A percentile compares a stretch with the other conserved stretches of the same genome.
These are phyloP conservation scores for Scatophagus argus DNA, from an alignment of 2,113 vertebrate genomes.

Conservation along the genomic window DNA sequence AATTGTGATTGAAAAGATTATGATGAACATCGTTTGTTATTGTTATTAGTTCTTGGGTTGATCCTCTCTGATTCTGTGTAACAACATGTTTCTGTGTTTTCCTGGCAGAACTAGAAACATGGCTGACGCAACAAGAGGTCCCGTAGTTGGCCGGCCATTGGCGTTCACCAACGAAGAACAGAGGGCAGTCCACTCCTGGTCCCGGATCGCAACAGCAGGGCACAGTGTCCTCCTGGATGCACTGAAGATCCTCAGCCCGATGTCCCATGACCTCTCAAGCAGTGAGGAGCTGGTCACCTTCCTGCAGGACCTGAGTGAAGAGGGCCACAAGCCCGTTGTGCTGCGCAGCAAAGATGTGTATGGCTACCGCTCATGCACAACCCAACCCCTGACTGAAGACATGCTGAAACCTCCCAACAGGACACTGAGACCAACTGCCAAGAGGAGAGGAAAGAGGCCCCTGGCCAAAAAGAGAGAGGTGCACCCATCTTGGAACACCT, in stretches of 20 bases:
- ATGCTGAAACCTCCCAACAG: constrained; percentile 63
- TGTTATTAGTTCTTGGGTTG: neutral
- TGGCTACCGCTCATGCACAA: constrained; percentile 72
- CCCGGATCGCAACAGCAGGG: constrained; percentile 73
- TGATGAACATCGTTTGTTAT: neutral
- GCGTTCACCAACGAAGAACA: constrained; percentile 71
- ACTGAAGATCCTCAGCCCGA: constrained; percentile 75
- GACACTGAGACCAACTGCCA: constrained; percentile 56
- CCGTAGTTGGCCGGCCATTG: constrained; percentile 63
- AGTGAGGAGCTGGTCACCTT: constrained; percentile 72
- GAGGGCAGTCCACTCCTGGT: constrained; percentile 76
- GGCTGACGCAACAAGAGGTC: constrained; percentile 57
- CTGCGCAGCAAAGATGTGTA: constrained; percentile 78
- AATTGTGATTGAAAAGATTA: neutral
- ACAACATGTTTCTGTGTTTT: constrained; percentile 29
- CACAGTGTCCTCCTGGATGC: constrained; percentile 74
- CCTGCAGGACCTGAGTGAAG: constrained; percentile 74
- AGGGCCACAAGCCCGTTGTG: constrained; percentile 74
- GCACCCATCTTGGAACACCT: constrained; percentile 75
- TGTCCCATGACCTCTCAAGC: constrained; percentile 67
- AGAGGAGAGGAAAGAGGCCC: constrained; percentile 62
- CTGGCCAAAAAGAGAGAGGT: constrained; percentile 72
- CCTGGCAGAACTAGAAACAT: constrained; percentile 60
- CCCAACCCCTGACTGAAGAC: constrained; percentile 64
- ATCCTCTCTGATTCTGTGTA: constrained; percentile 5